Evolutionary conservation across 2,113 vertebrate species (phyloP), one percentile per base, ranked within the genome.

Genomic region (Zootoca vivipara): DNA sequence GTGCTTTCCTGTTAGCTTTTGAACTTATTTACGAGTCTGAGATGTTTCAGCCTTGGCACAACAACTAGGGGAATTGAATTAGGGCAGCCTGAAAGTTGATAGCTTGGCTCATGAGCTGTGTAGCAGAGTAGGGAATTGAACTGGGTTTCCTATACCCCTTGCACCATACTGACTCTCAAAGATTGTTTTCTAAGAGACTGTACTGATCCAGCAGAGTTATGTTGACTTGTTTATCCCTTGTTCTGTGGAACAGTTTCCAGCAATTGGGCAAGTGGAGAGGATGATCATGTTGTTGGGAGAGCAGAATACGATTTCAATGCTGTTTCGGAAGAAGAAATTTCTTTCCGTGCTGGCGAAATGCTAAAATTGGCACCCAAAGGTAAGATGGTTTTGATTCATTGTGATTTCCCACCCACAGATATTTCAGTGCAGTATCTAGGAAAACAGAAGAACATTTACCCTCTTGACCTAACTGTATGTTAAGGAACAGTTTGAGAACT

Each of bases 351-450:
- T 82, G 98, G 99, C 94, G 98, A 99, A 92, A 97, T 99, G 97
- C 96, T 99, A 8, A 99, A 97, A 95, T 96, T 99, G 42, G 99
- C 99, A 79, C 98, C 98, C 22, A 99, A 98, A 98, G 99, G 99
- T 99, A 95, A 95, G 20, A 26, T 20, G 4, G 20, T 82, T 82
- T 1, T 3, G 20, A 88, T 77, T 91, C 82, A 75, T 75, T 75
- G 69, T 70, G 0, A n/a, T 64, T 78, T 22, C 56, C 15, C 46
- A 10, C 91, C 87, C 91, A 33, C 52, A 89, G 1, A 75, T 86
- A 40, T 73, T 38, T 70, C 65, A 89, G n/a, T 33, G 67, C 15
- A 16, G 24, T 28, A 2, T 78, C 35, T 92, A 78, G 90, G 46
- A 92, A 88, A 87, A 73, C 22, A 28, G 83, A 85, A 72, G 0